A percentile compares a stretch with the other conserved stretches of the same genome.
Evolutionary conservation across 2,113 vertebrate genomes (phyloP).

Genomic region (Malurus alboscapulatus): DNA sequence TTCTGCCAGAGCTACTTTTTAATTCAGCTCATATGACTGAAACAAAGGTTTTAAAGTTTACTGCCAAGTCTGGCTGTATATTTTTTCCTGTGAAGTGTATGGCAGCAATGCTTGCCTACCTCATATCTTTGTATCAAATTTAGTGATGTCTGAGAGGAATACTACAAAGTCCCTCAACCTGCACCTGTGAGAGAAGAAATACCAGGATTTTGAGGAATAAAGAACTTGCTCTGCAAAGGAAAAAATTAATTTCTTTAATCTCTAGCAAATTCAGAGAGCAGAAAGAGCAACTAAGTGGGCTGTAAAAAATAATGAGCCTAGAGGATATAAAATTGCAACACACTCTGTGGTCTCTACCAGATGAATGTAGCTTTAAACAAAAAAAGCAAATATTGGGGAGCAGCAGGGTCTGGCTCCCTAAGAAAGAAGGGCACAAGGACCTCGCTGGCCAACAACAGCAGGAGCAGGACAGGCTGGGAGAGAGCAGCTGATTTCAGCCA

Average conservation of each 20-base stretch:
- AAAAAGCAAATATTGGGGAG: not conserved
- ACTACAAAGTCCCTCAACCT: slow-evolving; percentile 28
- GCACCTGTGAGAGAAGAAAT: slow-evolving; percentile 33
- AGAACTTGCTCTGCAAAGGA: not conserved
- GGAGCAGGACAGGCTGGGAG: not conserved
- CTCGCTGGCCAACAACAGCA: not conserved
- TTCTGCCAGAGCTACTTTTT: not conserved
- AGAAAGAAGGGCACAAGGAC: fast-evolving
- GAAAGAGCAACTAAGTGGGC: not conserved
- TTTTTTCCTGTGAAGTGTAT: not conserved
- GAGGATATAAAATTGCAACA: not conserved
- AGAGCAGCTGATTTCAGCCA: not conserved
- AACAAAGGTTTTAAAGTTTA: not conserved
- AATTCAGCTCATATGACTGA: not conserved
- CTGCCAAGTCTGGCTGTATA: not conserved
- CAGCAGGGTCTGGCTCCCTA: fast-evolving
- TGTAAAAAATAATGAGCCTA: not conserved
- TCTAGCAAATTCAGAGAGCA: not conserved
- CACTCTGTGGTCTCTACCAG: not conserved
- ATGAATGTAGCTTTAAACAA: not conserved
- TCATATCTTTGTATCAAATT: slow-evolving; percentile 20
- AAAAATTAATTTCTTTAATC: not conserved
- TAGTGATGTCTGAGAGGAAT: not conserved
- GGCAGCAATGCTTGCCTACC: slow-evolving; percentile 13
- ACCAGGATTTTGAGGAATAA: not conserved